Percentiles rank a stretch among this genome's conserved stretches.
Conservation (phyloP, 2,888 invertebrate species). For the Nemoura dubitans region DNA sequence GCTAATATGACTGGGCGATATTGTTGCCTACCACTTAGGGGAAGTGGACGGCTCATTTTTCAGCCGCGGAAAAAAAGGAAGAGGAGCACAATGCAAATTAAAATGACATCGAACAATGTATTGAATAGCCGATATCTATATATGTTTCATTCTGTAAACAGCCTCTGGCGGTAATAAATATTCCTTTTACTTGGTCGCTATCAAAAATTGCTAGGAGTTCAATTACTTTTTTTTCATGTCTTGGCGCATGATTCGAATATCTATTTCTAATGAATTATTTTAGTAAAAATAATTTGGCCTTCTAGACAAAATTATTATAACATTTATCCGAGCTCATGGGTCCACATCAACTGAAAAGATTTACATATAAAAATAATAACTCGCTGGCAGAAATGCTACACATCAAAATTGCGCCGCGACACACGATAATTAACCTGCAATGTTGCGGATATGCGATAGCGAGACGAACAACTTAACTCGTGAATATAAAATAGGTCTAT, state of each 20-base stretch:
- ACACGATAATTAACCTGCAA: neutral
- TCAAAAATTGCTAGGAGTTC: neutral
- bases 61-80: neutral
- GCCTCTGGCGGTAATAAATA: neutral
- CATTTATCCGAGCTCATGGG: neutral
- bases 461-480: neutral
- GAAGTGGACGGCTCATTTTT: neutral
- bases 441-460: neutral
- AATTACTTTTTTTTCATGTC: neutral
- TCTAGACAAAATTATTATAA: neutral
- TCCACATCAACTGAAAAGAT: neutral
- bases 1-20: neutral
- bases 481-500: neutral
- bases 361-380: conserved; percentile 1
- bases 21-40: neutral
- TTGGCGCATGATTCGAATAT: neutral
- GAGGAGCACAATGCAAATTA: neutral
- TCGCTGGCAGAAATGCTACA: neutral
- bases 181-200: neutral
- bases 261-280: neutral
- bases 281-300: neutral
- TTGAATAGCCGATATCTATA: neutral
- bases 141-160: neutral
- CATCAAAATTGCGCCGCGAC: neutral
- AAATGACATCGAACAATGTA: neutral